A percentile compares a stretch with the other conserved stretches of the same genome.
These are phyloP conservation scores for Alosa alosa DNA, from an alignment of 2,113 vertebrate genomes.

Conservation along the genomic window DNA sequence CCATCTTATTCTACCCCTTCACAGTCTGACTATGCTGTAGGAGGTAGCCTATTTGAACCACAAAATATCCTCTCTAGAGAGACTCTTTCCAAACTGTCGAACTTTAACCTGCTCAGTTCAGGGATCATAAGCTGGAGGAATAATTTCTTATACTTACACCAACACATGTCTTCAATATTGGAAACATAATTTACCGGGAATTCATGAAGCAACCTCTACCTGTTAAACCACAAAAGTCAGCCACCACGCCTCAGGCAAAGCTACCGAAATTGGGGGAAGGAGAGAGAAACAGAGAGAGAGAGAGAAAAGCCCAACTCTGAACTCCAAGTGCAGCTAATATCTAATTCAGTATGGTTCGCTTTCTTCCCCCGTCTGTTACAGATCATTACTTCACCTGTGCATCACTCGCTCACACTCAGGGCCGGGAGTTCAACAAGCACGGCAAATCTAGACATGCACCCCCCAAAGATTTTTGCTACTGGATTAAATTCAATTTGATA, in stretches of 20 bases:
- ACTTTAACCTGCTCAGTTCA: constrained; percentile 14
- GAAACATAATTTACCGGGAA: no score
- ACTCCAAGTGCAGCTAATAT: background rate
- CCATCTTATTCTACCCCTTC: background rate
- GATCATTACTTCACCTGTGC: background rate
- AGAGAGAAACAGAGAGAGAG: background rate
- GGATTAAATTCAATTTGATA: constrained; percentile 27
- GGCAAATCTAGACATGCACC: background rate
- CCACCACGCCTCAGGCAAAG: constrained; percentile 38
- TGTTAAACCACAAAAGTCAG: constrained; percentile 57
- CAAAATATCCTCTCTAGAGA: background rate
- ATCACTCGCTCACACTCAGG: background rate
- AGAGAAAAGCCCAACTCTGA: background rate
- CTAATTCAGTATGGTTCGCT: background rate
- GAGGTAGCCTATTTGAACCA: background rate
- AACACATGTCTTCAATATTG: no score
- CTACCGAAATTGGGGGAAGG: background rate
- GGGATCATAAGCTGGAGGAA: background rate
- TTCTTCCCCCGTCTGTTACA: background rate
- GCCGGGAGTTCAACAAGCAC: background rate
- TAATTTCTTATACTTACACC: background rate
- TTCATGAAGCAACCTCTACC: constrained; percentile 32
- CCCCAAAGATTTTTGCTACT: background rate
- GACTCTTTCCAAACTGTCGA: constrained; percentile 8
- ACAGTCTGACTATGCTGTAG: background rate